phyloP scores from a whole-genome alignment of 2,113 vertebrate species.

The Muntiacus reevesi region DNA sequence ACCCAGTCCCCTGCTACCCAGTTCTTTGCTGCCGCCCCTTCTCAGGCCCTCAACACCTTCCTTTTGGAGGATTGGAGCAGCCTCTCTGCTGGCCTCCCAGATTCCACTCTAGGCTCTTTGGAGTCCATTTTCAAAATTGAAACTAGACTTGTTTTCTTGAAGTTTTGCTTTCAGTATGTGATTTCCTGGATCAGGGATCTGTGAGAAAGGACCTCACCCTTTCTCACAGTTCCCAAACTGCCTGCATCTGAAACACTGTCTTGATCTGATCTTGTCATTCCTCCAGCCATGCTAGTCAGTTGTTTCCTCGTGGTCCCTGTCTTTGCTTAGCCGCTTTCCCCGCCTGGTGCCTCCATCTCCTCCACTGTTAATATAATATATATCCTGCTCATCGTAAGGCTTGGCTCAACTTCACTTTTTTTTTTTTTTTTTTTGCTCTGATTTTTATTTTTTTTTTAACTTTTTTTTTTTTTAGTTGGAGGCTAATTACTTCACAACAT shows the following conservation, averaged over 20 bases:
- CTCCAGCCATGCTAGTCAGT: too few relatives aligned
- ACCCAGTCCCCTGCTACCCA: background rate
- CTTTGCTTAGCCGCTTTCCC: background rate
- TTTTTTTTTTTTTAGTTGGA: too few relatives aligned
- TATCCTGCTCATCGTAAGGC: background rate
- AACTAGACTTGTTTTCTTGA: background rate
- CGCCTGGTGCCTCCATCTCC: too few relatives aligned
- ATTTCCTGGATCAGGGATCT: background rate
- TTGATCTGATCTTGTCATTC: background rate
- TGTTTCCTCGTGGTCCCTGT: background rate
- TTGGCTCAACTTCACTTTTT: background rate
- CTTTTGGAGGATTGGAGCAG: background rate
- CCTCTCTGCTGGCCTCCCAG: background rate
- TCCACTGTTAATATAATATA: background rate
- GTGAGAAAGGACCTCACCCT: background rate
- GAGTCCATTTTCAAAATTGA: background rate
- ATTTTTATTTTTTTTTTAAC: too few relatives aligned
- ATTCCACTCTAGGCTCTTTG: background rate
- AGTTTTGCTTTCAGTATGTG: background rate
- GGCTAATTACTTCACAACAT: too few relatives aligned
- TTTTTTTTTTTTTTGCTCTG: too few relatives aligned
- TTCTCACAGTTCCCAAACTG: background rate
- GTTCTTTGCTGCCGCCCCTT: background rate
- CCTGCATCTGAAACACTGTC: background rate
- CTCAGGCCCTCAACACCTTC: too few relatives aligned